Percentiles rank a stretch among this genome's conserved stretches.
These are phyloP conservation scores for Andrena marginata DNA, from an alignment of 2,888 invertebrate genomes.

Conservation along the genomic window DNA sequence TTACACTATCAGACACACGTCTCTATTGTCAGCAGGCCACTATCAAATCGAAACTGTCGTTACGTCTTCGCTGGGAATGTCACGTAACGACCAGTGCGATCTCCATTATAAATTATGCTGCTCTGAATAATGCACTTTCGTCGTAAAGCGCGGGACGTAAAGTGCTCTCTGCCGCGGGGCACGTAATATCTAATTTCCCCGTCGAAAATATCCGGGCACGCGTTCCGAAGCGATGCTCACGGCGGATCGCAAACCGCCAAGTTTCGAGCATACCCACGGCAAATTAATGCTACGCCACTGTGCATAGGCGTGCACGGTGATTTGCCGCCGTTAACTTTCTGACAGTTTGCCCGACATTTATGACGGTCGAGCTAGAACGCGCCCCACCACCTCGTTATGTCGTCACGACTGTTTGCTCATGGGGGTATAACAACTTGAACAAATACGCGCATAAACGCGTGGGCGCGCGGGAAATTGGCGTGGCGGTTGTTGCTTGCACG, in stretches of 20 bases:
- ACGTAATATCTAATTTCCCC: slow-evolving; percentile 31
- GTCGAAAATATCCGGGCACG: slow-evolving; percentile 27
- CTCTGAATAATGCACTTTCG: slow-evolving; percentile 18
- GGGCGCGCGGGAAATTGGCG: background rate
- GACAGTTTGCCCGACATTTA: slow-evolving; percentile 69
- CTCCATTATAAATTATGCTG: slow-evolving; percentile 25
- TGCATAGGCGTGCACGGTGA: slow-evolving; percentile 53
- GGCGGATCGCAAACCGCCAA: slow-evolving; percentile 24
- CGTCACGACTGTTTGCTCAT: slow-evolving; percentile 56
- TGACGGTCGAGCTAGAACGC: slow-evolving; percentile 54
- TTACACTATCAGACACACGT: too few species aligned
- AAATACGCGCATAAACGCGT: background rate
- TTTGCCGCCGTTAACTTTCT: slow-evolving; percentile 69
- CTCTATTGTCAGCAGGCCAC: too few species aligned
- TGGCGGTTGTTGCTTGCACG: background rate
- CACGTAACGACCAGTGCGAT: background rate
- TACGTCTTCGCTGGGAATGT: too few species aligned
- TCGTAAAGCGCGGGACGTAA: slow-evolving; percentile 5
- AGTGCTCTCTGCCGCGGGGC: background rate
- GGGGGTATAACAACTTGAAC: slow-evolving; percentile 43
- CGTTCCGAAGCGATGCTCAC: slow-evolving; percentile 30
- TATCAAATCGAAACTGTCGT: too few species aligned
- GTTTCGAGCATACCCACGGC: slow-evolving; percentile 36
- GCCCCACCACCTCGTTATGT: slow-evolving; percentile 50
- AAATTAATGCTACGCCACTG: slow-evolving; percentile 45